Base-by-base conservation (phyloP, 2,888 invertebrate species). In the Spilarctia lutea region DNA sequence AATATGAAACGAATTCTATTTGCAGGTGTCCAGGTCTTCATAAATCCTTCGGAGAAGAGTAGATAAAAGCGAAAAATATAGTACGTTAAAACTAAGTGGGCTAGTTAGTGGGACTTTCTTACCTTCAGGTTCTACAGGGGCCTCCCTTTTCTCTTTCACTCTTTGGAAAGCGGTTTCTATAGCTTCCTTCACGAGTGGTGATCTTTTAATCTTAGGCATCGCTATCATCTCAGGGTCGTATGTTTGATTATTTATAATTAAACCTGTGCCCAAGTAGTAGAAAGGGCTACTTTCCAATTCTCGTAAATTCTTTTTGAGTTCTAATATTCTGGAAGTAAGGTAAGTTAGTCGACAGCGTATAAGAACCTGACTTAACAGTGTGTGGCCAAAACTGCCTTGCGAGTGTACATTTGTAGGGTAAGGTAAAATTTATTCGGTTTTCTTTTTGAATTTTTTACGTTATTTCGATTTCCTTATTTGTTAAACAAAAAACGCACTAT, bases 301-400 rank as follows among this genome's bases (percentile, higher is more conserved):
- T 42, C 86, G 79, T 20, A 94, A 76, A 48, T 91, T 85, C 13
- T 85, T 79, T 81, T 92, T 94, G 6, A 94, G 79, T 85, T 94
- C 94, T 24, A 91, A 48, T 72, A 94, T 93, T 79, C 94, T 94
- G 77, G 56, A 86, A 67, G 10, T 8, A 27, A 48, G 18, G 2
- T 10, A 27, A 69, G 18, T 39, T n/a, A n/a, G 8, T 56, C 0
- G 11, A 56, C n/a, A 56, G 48, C 39, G 10, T 39, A 39, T 39
- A 39, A 0, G 0, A 39, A 11, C 39, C 39, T 11, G 35, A 6
- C 33, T 33, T 33, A 33, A 33, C 33, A 33, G 2, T 4, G 33
- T 33, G 33, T 2, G 33, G 4, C 35, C 35, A 35, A 35, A 35
- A 6, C 35, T 4, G 0, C 35, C 35, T 35, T 35, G 35, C 7